Conservation (phyloP, 2,797 vertebrate species). For the Gallinago stenura region DNA sequence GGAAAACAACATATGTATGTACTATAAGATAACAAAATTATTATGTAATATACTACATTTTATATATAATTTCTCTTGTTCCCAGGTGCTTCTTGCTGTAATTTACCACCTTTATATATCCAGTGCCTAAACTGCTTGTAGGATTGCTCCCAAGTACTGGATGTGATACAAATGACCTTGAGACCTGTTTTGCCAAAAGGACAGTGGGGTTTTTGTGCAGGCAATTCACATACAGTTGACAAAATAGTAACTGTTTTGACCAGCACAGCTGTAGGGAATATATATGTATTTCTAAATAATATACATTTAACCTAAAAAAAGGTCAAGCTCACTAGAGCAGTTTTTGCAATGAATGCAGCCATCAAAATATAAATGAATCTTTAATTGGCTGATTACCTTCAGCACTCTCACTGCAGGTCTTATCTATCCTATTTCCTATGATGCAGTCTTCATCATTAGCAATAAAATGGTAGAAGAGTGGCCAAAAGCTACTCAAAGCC, state of each 20-base stretch:
- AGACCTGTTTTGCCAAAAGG: not conserved
- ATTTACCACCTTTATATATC: not conserved
- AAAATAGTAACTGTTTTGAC: not conserved
- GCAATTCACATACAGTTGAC: not conserved
- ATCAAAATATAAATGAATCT: not conserved
- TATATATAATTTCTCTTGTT: not conserved
- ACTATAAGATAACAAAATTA: not conserved
- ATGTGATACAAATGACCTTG: not conserved
- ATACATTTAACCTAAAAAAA: not conserved
- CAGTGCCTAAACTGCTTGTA: not conserved
- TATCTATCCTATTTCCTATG: not conserved
- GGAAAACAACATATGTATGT: not conserved
- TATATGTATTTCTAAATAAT: not conserved
- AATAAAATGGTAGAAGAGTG: not conserved
- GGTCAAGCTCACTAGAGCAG: not conserved
- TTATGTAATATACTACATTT: no score
- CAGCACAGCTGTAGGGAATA: not conserved
- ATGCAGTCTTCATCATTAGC: not conserved
- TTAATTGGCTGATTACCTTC: not conserved
- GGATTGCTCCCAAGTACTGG: not conserved
- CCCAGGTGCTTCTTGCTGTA: not conserved
- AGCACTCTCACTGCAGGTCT: not conserved
- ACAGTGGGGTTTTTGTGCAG: not conserved
- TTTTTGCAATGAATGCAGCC: not conserved
- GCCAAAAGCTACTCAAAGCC: not conserved